Base-by-base conservation (phyloP, 92 coral and sea anemone species). In the Porites cylindrica region DNA sequence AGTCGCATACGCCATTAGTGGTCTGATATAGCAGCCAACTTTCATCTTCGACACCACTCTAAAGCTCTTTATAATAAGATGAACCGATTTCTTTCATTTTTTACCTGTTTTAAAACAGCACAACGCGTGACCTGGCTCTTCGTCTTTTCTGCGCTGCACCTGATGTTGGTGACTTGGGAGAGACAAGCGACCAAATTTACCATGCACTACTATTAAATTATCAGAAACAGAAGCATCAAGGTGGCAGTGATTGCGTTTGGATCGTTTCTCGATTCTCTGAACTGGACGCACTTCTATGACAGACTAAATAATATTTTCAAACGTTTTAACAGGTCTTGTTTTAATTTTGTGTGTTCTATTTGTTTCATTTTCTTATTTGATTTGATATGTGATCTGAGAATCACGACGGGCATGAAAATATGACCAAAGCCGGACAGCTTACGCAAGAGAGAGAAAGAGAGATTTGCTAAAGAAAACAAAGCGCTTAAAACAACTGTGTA, bases 121-220 rank as follows among this genome's bases (percentile, higher is more conserved):
- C 72, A 2, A 7, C 29, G 11, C 72, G 72, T 4, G 47, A 1
- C 16, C 2, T 66, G 70, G 20, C 32, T 50, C 1, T 68, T 23
- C 29, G 17, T 21, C 13, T 32, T 12, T 20, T 68, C 61, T 14
- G 11, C 61, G 20, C 65, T 75, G 10, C 79, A 75, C 19, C 12
- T 75, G 66, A 54, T 20, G 62, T 75, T 75, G 43, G 66, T 75
- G 6, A 75, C 79, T 51, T 52, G 51, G 32, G 66, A 75, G 79
- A 75, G 79, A 10, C 66, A 53, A 53, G 63, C 51, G 10, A 75
- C 24, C 50, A 75, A 75, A 53, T 75, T n/a, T 1, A 24, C 65
- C 16, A 1, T 11, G 51, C 43, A 11, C 2, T 75, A 75, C 47
- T 43, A 43, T 51, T 10, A 54, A 10, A n/a, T 75, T 16, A 64